Conservation (phyloP, 2,888 invertebrate species). For the Phrixothrix hirtus region DNA sequence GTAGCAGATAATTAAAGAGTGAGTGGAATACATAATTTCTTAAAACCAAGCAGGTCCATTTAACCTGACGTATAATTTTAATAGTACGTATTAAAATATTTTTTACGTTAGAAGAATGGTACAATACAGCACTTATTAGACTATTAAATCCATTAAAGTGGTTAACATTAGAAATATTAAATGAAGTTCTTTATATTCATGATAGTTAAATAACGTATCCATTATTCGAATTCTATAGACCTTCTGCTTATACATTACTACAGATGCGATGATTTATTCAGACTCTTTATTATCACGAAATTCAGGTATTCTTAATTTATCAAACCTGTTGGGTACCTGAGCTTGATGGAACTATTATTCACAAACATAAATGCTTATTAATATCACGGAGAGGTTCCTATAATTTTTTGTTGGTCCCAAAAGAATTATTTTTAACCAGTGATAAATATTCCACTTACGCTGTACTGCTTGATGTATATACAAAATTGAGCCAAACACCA, state of each 20-base stretch:
- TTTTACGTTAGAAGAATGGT: no score
- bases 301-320: conserved; percentile 2
- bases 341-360: conserved; percentile 5
- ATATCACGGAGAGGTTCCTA: conserved; percentile 6
- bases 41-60: no score
- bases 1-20: conserved; percentile 44
- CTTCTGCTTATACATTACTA: conserved; percentile 2
- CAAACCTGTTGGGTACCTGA: no score
- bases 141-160: background rate
- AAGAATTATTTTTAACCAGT: no score
- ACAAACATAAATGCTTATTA: conserved; percentile 9
- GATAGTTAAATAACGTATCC: conserved; percentile 6
- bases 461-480: no score
- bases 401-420: no score
- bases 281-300: conserved; percentile 9
- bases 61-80: no score
- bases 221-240: conserved; percentile 10
- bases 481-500: no score
- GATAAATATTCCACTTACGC: no score
- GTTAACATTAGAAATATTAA: conserved; percentile 3
- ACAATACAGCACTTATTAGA: no score
- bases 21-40: conserved; percentile 40
- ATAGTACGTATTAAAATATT: no score
- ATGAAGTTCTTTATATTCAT: conserved; percentile 5
- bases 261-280: conserved; percentile 5